A percentile compares a stretch with the other conserved stretches of the same genome.
Evolutionary conservation across 1,140 invertebrate genomes (phyloP).

Genomic region (Batillaria attramentaria): DNA sequence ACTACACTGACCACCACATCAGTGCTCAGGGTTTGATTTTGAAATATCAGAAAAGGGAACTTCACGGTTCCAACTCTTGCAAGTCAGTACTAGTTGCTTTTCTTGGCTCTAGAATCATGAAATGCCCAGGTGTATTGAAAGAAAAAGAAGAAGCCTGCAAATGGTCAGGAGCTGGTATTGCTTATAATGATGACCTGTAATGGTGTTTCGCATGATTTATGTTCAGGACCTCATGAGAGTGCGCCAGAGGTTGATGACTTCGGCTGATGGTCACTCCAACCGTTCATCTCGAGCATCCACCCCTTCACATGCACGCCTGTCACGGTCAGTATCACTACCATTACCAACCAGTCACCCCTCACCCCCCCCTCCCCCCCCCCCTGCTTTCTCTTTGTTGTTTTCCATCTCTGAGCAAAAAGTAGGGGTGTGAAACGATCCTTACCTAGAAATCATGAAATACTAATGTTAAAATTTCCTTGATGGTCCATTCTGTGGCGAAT

Average conservation of each 20-base stretch:
- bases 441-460: no score
- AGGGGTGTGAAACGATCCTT: neutral
- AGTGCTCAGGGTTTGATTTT: neutral
- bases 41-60: neutral
- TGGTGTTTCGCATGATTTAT: neutral
- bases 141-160: no score
- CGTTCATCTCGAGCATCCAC: conserved; percentile 27
- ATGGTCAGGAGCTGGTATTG: no score
- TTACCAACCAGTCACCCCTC: no score
- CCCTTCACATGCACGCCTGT: neutral
- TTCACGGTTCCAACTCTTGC: neutral
- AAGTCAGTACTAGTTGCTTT: neutral
- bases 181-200: neutral
- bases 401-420: neutral
- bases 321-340: no score
- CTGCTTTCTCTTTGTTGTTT: neutral
- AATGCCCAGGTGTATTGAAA: no score
- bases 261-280: neutral
- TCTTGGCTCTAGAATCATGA: neutral
- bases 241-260: conserved; percentile 9
- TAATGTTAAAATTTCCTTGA: no score
- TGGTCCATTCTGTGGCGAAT: no score
- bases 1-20: neutral
- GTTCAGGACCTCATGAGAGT: neutral
- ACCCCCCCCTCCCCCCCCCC: no score